A percentile compares a stretch with the other conserved stretches of the same genome.
phyloP scores from a whole-genome alignment of 2,888 invertebrate genomes.

The Melanotus villosus region DNA sequence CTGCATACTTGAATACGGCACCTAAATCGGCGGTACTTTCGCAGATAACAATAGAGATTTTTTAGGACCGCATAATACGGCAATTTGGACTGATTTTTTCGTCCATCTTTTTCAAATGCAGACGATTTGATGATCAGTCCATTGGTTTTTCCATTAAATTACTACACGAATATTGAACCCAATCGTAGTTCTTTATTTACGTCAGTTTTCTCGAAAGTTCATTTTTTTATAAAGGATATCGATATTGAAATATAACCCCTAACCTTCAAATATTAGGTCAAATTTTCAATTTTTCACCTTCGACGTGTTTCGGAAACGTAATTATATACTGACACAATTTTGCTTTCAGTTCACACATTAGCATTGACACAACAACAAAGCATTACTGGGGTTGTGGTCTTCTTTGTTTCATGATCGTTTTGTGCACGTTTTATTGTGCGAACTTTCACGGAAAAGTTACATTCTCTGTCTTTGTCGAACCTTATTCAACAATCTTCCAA shows the following conservation, averaged over 20 bases:
- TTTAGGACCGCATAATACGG: slow-evolving; percentile 22
- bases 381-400: slow-evolving; percentile 13
- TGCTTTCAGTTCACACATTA: slow-evolving; percentile 25
- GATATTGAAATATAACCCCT: neutral
- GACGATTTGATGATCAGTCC: slow-evolving; percentile 3
- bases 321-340: slow-evolving; percentile 23
- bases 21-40: slow-evolving; percentile 24
- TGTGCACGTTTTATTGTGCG: slow-evolving; percentile 1
- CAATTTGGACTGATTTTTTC: slow-evolving; percentile 21
- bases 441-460: slow-evolving; percentile 14
- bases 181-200: slow-evolving; percentile 4
- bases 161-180: slow-evolving; percentile 9
- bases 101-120: slow-evolving; percentile 9
- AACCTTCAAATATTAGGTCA: neutral
- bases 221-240: neutral
- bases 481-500: neutral
- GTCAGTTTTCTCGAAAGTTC: no score
- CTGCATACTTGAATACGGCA: slow-evolving; percentile 27
- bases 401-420: slow-evolving; percentile 26
- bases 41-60: slow-evolving; percentile 34
- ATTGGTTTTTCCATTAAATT: slow-evolving; percentile 12
- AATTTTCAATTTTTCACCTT: slow-evolving; percentile 8
- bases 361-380: slow-evolving; percentile 12
- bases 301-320: slow-evolving; percentile 14
- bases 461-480: slow-evolving; percentile 4